Percentiles rank a stretch among this genome's conserved stretches.
Conservation (phyloP, 2,888 invertebrate genomes). For the Tachina lurida region DNA sequence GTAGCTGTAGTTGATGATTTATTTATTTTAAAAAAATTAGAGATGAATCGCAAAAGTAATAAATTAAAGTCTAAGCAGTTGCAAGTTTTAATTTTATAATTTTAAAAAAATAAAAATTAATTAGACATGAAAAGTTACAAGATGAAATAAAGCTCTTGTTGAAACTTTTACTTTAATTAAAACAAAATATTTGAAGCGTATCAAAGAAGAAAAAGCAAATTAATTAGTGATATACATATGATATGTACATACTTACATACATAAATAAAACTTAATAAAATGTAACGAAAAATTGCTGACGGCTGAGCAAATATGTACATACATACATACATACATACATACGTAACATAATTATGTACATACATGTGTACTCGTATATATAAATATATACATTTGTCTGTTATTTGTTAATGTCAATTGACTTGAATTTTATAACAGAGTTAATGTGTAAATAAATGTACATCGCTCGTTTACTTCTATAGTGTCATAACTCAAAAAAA, state of each 20-base stretch:
- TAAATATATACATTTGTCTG: conserved; percentile 1
- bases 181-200: conserved; percentile 62
- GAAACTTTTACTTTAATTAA: conserved; percentile 66
- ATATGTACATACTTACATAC: too few species aligned
- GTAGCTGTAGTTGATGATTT: conserved; percentile 3
- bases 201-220: conserved; percentile 24
- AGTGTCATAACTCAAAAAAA: too few species aligned
- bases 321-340: too few species aligned
- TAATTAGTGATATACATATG: conserved; percentile 15
- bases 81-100: conserved; percentile 27
- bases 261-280: conserved; percentile 25
- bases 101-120: conserved; percentile 18
- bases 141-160: conserved; percentile 19
- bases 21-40: neutral
- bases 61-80: conserved; percentile 39
- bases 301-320: conserved; percentile 54
- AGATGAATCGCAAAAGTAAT: conserved; percentile 47
- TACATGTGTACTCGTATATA: neutral
- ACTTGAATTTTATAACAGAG: neutral
- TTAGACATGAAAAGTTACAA: conserved; percentile 22
- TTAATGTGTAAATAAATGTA: neutral
- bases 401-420: neutral
- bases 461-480: too few species aligned
- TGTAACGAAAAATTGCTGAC: conserved; percentile 46
- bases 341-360: neutral